Evolutionary conservation across 2,888 invertebrate genomes (phyloP), one percentile per base, ranked within the genome.

Genomic region (Liposcelis brunnea): DNA sequence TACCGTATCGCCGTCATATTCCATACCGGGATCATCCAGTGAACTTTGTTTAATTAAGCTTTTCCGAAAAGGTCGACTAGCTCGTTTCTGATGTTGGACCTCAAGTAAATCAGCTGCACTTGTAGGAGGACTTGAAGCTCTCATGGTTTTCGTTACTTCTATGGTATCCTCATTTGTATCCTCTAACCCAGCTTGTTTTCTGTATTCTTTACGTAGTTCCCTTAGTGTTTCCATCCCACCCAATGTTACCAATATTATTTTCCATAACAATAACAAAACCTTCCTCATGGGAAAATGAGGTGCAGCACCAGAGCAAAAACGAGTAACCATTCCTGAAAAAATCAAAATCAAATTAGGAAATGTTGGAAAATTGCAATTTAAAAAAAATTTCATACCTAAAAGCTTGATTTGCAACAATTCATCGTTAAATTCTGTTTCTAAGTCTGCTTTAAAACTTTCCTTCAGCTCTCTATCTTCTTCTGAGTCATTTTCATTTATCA

Each of bases 281-380:
- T 98, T 99, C 62, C 94, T 95, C 78, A 98, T 95, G 2, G 98
- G 98, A 66, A 93, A 97, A 67, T 97, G 94, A 14, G 95, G 91
- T 5, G 90, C 85, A 19, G 83, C 80, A 1, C 95, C 95, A 54
- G 90, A 87, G 65, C 97, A 97, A 60, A 97, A 91, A 54, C 84
- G 77, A 31, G 93, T 93, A 21, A 97, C 87, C 95, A 98, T 95
- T 51, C 86, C 82, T 48, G 98, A 73, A 40, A 35, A 35, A 15
- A 35, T 10, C 14, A 35, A 15, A 35, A 15, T 7, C 10, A 32
- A 32, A n/a, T 32, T 32, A n/a, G 10, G 10, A 32, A 32, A 32
- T n/a, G n/a, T n/a, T n/a, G n/a, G n/a, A n/a, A n/a, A n/a, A n/a
- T 11, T 10, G 10, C 32, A 32, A 11, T 32, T 32, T n/a, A 32